Percentiles rank a stretch among this genome's conserved stretches.
Evolutionary conservation across 2,888 invertebrate genomes (phyloP).

Genomic region (Cephus spinipes): DNA sequence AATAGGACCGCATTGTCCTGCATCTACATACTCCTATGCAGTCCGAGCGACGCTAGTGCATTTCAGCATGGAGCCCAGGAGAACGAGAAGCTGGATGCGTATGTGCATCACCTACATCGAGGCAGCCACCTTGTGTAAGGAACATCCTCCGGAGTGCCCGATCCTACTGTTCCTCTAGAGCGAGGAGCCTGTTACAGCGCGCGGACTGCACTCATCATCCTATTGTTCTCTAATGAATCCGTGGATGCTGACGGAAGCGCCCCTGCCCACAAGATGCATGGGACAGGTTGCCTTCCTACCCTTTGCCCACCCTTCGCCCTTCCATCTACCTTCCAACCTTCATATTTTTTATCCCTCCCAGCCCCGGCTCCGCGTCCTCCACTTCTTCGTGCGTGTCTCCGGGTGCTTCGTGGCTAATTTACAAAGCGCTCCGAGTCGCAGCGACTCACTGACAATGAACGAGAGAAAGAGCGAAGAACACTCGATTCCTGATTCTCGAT

Average conservation of each 20-base stretch:
- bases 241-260: constrained; percentile 63
- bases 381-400: constrained; percentile 14
- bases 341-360: constrained; percentile 17
- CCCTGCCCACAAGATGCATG: constrained; percentile 50
- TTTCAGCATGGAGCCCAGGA: constrained; percentile 10
- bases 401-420: neutral
- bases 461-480: neutral
- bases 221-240: constrained; percentile 66
- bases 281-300: constrained; percentile 50
- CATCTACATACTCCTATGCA: constrained; percentile 49
- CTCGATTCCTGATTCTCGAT: constrained; percentile 31
- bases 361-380: constrained; percentile 13
- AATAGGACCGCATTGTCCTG: constrained; percentile 59
- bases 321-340: constrained; percentile 29
- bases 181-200: constrained; percentile 30
- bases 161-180: constrained; percentile 24
- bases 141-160: neutral
- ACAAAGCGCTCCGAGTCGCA: neutral
- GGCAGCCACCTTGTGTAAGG: neutral
- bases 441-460: neutral
- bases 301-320: constrained; percentile 26
- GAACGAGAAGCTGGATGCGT: constrained; percentile 31
- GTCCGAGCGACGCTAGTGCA: constrained; percentile 5
- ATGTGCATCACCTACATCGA: constrained; percentile 20
- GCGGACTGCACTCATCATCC: constrained; percentile 58